Conservation (phyloP, 2,888 invertebrate species). For the Laspeyria flexula region DNA sequence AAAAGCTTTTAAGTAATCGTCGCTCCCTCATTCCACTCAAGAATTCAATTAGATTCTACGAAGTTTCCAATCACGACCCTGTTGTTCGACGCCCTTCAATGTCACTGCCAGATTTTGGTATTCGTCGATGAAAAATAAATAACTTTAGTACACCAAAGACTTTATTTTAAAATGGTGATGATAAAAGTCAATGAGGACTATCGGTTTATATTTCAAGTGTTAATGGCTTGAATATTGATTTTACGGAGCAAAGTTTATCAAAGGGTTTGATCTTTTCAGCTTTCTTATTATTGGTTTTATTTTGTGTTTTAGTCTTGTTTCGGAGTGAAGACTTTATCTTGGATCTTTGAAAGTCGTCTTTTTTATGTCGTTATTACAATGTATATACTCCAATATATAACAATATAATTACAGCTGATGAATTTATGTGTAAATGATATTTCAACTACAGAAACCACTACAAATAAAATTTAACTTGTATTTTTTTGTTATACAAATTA, state of each 20-base stretch:
- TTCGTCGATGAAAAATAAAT: constrained; percentile 36
- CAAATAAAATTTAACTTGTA: too few relatives aligned
- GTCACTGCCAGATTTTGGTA: constrained; percentile 38
- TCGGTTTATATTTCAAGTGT: neutral
- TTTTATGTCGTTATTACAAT: too few relatives aligned
- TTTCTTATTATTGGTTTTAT: too few relatives aligned
- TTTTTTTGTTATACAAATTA: too few relatives aligned
- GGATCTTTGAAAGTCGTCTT: too few relatives aligned
- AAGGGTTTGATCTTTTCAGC: neutral
- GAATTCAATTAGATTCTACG: constrained; percentile 52
- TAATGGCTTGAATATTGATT: neutral
- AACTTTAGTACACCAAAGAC: constrained; percentile 19
- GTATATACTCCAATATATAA: too few relatives aligned
- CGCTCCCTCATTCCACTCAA: constrained; percentile 14
- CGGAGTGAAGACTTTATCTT: too few relatives aligned
- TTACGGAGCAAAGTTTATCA: too few relatives aligned
- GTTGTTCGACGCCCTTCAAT: constrained; percentile 42
- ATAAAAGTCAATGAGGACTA: constrained; percentile 9
- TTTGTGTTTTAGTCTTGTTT: too few relatives aligned
- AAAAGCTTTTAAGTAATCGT: constrained; percentile 34
- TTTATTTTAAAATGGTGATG: constrained; percentile 15
- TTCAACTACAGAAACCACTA: too few relatives aligned
- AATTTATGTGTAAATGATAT: too few relatives aligned
- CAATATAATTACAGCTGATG: too few relatives aligned
- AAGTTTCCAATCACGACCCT: constrained; percentile 48